Base-by-base conservation (phyloP, 2,113 vertebrate genomes). In the Clarias magur region DNA sequence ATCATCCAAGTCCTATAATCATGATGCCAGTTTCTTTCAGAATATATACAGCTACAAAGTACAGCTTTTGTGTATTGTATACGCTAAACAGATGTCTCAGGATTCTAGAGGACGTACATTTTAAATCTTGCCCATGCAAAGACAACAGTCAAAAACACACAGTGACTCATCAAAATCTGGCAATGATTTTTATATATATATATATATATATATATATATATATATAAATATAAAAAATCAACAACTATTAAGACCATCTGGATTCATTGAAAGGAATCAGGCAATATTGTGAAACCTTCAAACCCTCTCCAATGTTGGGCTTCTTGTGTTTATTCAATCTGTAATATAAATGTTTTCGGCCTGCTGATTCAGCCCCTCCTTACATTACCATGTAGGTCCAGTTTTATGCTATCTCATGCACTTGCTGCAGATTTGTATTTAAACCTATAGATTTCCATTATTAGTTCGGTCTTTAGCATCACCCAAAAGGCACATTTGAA, bases 321-420 rank as follows among this genome's bases (percentile, higher is more conserved):
- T 67, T 42, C 42, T 48, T 62, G 42, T 79, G 68, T 84, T 87
- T 84, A 72, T 76, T 78, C 86, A 75, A 57, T 75, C 42, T 79
- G 85, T 85, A 85, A 87, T 85, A 57, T 85, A 89, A 82, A 81
- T 82, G 68, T 17, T 34, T 79, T 63, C 84, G 81, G 65, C 42
- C 82, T 84, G 42, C 59, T 38, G 68, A 78, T 85, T 82, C 82
- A 79, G n/a, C 48, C 57, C n/a, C 70, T 56, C 62, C 48, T 76
- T 53, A 86, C 56, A 38, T 63, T 82, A 42, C 59, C 76, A 67
- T 88, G 88, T 70, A 88, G 65, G 57, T 88, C 72, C 78, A 83
- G 70, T 70, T 48, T 76, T 27, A 38, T 59, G 3, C 60, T 56
- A 48, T 38, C 34, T 38, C 3, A 3, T 53, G 21, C 21, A 78